Evolutionary conservation across 2,797 vertebrate genomes (phyloP).

Genomic region (Brachymystax lenok): DNA sequence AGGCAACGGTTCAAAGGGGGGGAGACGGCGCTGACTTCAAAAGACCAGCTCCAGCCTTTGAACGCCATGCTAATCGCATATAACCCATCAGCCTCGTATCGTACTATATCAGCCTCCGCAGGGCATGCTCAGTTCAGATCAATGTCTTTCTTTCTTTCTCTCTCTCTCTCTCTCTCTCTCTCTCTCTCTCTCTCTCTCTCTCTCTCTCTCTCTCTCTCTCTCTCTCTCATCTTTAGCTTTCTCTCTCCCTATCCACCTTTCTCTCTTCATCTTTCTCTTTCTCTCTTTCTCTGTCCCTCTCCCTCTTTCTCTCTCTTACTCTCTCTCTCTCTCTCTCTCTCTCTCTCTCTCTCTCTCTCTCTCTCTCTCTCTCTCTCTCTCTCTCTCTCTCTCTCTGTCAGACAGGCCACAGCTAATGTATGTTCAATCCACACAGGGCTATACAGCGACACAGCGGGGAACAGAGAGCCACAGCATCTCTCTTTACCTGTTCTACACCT

Average conservation of each 20-base stretch:
- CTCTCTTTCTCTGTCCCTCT: neutral
- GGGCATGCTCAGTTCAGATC: constrained; percentile 49
- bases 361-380: constrained; percentile 13
- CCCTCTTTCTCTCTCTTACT: neutral
- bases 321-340: neutral
- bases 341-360: neutral
- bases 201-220: neutral
- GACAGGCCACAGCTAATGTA: neutral
- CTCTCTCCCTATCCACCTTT: too few relatives aligned
- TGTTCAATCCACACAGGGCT: neutral
- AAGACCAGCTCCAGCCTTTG: constrained; percentile 59
- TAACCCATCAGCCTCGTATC: constrained; percentile 57
- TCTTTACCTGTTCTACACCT: constrained; percentile 9
- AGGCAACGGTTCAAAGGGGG: constrained; percentile 52
- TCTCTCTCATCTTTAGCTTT: neutral
- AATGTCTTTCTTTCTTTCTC: constrained; percentile 21
- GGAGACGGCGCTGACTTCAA: constrained; percentile 55
- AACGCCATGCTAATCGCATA: constrained; percentile 60
- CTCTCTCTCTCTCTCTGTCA: neutral
- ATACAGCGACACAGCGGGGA: constrained; percentile 22
- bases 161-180: neutral
- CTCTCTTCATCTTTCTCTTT: neutral
- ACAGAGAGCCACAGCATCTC: constrained; percentile 15
- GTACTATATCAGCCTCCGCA: constrained; percentile 32
- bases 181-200: constrained; percentile 10